These are phyloP conservation scores for Rhagologus leucostigma DNA, from an alignment of 2,113 vertebrate genomes.

Conservation along the genomic window DNA sequence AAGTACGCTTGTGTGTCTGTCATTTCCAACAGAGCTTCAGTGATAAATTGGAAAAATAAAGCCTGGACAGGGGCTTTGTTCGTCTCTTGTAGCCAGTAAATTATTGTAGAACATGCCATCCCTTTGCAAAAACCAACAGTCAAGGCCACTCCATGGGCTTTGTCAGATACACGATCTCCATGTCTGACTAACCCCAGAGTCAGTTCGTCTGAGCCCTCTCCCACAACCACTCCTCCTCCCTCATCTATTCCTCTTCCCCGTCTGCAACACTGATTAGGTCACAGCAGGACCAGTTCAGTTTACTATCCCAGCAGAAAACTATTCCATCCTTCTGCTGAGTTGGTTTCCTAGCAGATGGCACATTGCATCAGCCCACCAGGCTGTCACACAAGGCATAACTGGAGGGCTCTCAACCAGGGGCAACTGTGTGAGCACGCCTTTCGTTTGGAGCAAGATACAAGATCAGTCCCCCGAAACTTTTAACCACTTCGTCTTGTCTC, in stretches of 20 bases:
- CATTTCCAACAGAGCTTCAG: background rate
- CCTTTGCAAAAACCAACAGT: background rate
- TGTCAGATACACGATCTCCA: background rate
- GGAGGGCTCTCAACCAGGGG: background rate
- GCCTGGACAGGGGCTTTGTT: background rate
- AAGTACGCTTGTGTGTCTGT: background rate
- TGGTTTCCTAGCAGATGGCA: conserved; percentile 17
- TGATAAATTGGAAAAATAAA: background rate
- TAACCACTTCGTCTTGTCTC: background rate
- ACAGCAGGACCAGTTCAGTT: background rate
- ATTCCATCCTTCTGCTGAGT: background rate
- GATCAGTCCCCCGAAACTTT: background rate
- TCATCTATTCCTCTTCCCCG: background rate
- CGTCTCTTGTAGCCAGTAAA: background rate
- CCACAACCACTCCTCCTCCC: background rate
- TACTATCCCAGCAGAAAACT: background rate
- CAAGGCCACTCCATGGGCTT: background rate
- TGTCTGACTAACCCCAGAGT: background rate
- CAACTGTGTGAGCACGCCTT: background rate
- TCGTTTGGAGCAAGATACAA: background rate
- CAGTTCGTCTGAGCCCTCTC: background rate
- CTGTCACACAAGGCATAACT: background rate
- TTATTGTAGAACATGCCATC: background rate
- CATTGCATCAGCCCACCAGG: background rate
- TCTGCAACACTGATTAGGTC: background rate